These are phyloP conservation scores for Allobates femoralis DNA, from an alignment of 2,797 vertebrate species.

Conservation along the genomic window DNA sequence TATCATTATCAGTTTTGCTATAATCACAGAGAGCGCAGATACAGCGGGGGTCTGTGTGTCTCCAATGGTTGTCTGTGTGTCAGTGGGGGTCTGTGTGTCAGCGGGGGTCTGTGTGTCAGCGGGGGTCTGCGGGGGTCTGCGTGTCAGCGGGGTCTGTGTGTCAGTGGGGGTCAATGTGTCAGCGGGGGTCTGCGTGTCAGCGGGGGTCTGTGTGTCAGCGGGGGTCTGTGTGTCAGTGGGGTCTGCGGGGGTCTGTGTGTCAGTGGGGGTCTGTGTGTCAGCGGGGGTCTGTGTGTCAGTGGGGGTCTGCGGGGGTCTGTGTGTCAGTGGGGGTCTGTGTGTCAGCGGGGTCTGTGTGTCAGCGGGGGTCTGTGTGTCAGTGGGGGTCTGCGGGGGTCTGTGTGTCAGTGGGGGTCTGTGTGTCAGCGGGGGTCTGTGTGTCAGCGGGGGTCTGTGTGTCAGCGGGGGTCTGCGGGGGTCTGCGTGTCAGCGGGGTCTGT, in stretches of 20 bases:
- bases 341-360: slow-evolving; percentile 16
- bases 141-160: no score
- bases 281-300: slow-evolving; percentile 1
- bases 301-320: not conserved
- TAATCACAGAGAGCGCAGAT: not conserved
- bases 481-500: no score
- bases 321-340: slow-evolving; percentile 10
- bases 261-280: slow-evolving; percentile 9
- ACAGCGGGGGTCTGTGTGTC: not conserved
- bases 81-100: slow-evolving; percentile 9
- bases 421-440: slow-evolving; percentile 7
- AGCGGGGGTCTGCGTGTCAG: slow-evolving; percentile 20
- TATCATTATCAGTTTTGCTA: slow-evolving; percentile 11
- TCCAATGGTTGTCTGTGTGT: no score
- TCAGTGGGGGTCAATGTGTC: not conserved
- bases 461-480: no score
- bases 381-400: not conserved
- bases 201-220: slow-evolving; percentile 2
- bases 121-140: no score
- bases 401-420: slow-evolving; percentile 4
- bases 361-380: slow-evolving; percentile 9
- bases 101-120: slow-evolving; percentile 2
- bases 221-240: slow-evolving; percentile 2
- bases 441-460: slow-evolving; percentile 10
- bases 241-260: no score